These are phyloP conservation scores for Solenopsis fugax DNA, from an alignment of 1,140 invertebrate genomes.

Conservation along the genomic window DNA sequence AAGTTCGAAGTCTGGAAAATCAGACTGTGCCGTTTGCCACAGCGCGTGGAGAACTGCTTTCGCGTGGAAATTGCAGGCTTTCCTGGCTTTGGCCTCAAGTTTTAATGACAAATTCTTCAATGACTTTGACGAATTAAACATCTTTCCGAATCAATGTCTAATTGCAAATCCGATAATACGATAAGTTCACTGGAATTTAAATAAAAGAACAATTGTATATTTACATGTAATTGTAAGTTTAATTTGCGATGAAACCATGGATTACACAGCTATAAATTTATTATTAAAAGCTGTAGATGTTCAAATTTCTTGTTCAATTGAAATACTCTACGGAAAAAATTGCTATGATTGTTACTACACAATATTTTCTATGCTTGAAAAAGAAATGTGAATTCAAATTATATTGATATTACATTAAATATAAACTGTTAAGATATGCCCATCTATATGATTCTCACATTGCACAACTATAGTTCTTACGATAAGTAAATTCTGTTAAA, in stretches of 20 bases:
- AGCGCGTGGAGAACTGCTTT: background rate
- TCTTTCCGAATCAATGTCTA: background rate
- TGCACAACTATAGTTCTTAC: too few species aligned
- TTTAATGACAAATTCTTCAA: slow-evolving; percentile 31
- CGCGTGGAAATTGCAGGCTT: background rate
- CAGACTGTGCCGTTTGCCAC: background rate
- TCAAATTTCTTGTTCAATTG: background rate
- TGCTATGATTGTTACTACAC: too few species aligned
- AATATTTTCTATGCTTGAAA: too few species aligned
- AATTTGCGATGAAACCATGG: background rate
- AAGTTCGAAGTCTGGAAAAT: background rate
- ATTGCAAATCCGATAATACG: background rate
- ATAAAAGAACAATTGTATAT: background rate
- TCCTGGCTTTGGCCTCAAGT: background rate
- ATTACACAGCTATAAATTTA: background rate
- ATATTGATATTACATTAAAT: too few species aligned
- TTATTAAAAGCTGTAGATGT: background rate
- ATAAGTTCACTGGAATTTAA: background rate
- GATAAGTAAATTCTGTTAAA: too few species aligned
- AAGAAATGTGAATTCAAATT: too few species aligned
- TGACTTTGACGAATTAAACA: slow-evolving; percentile 8
- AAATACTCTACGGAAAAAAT: background rate
- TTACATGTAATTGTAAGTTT: background rate
- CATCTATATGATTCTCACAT: too few species aligned
- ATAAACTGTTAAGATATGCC: too few species aligned